These are phyloP conservation scores for Amphipoea lucens DNA, from an alignment of 2,888 invertebrate species.

Conservation along the genomic window DNA sequence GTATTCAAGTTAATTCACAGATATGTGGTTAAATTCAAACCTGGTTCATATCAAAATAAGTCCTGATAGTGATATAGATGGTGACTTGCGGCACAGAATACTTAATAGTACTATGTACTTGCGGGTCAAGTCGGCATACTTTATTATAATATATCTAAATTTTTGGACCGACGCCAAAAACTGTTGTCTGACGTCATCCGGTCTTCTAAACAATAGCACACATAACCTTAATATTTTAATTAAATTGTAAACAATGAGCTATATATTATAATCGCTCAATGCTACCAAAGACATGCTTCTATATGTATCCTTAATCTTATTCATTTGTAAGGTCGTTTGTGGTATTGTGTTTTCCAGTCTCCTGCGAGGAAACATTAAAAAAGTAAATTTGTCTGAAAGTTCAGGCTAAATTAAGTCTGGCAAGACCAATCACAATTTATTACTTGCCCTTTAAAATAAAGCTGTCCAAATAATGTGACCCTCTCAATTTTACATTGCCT, in stretches of 20 bases:
- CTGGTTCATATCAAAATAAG: not conserved
- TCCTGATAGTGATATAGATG: constrained; percentile 3
- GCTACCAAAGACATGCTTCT: constrained; percentile 47
- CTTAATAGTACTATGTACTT: not conserved
- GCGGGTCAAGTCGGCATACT: constrained; percentile 14
- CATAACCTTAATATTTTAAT: constrained; percentile 62
- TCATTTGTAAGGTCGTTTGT: constrained; percentile 36
- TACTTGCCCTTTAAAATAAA: constrained; percentile 3
- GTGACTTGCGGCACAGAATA: not conserved
- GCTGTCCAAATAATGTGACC: not conserved
- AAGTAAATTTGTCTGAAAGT: constrained; percentile 8
- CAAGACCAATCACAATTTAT: not conserved
- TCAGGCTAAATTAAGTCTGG: not conserved
- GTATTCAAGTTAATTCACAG: not conserved
- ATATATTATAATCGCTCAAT: constrained; percentile 62
- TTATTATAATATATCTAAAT: constrained; percentile 22
- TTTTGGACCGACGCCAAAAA: constrained; percentile 52
- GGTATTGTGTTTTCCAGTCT: constrained; percentile 11
- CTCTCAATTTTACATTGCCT: constrained; percentile 1
- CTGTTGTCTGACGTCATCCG: constrained; percentile 59
- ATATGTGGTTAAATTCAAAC: not conserved
- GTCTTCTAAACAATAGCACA: constrained; percentile 63
- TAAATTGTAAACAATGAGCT: constrained; percentile 68
- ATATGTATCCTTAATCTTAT: constrained; percentile 37
- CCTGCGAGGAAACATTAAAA: not conserved